Evolutionary conservation across 2,113 vertebrate genomes (phyloP), one percentile per base, ranked within the genome.

Genomic region (Dicaeum eximium): DNA sequence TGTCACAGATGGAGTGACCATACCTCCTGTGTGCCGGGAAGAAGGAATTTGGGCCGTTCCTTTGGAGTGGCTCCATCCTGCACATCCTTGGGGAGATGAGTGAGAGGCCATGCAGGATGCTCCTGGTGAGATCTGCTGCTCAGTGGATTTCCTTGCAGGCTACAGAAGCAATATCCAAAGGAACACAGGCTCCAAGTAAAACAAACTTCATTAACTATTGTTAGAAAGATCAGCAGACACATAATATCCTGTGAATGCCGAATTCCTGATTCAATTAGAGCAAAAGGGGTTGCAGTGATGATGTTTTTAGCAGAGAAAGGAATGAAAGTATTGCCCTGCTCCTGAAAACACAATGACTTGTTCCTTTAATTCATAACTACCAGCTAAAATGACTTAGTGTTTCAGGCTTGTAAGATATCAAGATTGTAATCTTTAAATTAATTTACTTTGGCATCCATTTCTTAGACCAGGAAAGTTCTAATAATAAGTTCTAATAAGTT

Each of bases 101-200:
- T 4, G 18, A 13, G 19, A 57, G 50, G 31, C 13, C n/a, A 77
- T 0, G 0, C 24, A 35, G 73, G 57, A 61, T 2, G 8, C 31
- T 61, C 45, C 5, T 0, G 14, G 50, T 35, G 73, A 65, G 28
- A 19, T 30, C 42, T 80, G 74, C 70, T 70, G 22, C 8, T 57
- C 62, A 35, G 27, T 38, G 23, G 33, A 86, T 54, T 86, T 65
- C 64, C 47, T 72, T 25, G 30, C 5, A 3, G 56, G 35, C 51
- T 74, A 33, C 23, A 93, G 64, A 67, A 78, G n/a, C n/a, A 78
- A 14, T 23, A 61, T 40, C 37, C 65, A 61, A 21, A 53, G 30
- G 58, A 84, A 57, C 28, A 82, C 56, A 79, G 37, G 72, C 86
- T 88, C 80, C 28, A 88, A 81, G 77, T 58, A 80, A 91, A 94